Evolutionary conservation across 2,888 invertebrate species (phyloP).

Genomic region (Meteorus colon): DNA sequence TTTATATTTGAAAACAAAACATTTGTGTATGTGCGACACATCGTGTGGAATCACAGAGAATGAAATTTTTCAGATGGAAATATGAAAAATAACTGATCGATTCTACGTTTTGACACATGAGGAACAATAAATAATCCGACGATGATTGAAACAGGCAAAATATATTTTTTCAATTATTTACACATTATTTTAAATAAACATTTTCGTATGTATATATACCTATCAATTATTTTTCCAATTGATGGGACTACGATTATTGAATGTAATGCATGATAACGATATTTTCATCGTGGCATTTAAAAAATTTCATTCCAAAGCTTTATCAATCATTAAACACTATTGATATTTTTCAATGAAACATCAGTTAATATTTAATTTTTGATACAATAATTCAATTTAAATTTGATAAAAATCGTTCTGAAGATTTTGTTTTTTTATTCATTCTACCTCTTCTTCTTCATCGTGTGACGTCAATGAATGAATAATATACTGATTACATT

Average conservation of each 20-base stretch:
- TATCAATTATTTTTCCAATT: background rate
- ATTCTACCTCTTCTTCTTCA: background rate
- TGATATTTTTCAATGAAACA: background rate
- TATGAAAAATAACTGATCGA: background rate
- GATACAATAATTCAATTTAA: background rate
- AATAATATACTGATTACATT: constrained; percentile 18
- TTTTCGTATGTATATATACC: background rate
- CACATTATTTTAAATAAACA: background rate
- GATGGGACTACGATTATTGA: no score
- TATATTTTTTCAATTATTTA: background rate
- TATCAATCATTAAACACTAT: no score
- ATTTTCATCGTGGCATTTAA: no score
- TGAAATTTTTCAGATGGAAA: background rate
- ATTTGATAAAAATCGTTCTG: background rate
- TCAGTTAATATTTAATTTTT: background rate
- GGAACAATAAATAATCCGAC: background rate
- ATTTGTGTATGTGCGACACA: no score
- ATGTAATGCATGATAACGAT: no score
- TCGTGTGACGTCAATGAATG: constrained; percentile 15
- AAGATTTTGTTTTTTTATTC: background rate
- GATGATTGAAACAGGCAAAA: background rate
- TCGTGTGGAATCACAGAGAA: background rate
- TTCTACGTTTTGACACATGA: background rate
- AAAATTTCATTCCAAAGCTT: background rate
- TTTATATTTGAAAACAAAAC: no score